A percentile compares a stretch with the other conserved stretches of the same genome.
Evolutionary conservation across 2,113 vertebrate genomes (phyloP).

Genomic region (Tupaia chinensis): DNA sequence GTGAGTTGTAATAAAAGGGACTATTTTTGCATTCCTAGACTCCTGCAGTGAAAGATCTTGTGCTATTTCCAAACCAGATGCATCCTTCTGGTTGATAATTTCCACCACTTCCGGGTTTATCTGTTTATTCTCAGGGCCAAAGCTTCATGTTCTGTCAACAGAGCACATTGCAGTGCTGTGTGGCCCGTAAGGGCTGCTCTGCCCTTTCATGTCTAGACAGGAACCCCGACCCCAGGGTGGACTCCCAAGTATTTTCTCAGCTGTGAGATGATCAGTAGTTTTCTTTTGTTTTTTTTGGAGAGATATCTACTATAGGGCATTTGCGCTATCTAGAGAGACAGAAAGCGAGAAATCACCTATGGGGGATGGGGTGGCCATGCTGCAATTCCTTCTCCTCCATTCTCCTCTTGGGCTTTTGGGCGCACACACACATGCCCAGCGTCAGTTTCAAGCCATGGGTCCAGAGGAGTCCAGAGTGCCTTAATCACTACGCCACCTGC

Average conservation of each 20-base stretch:
- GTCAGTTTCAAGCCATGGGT: no score
- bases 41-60: constrained; percentile 40
- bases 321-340: no score
- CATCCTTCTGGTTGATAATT: constrained; percentile 5
- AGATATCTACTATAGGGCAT: no score
- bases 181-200: background rate
- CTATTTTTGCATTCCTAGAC: constrained; percentile 37
- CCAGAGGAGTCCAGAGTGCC: no score
- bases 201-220: background rate
- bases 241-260: background rate
- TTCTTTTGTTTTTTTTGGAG: background rate
- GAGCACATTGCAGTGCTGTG: background rate
- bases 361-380: no score
- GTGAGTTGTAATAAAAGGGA: constrained; percentile 52
- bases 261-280: background rate
- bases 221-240: background rate
- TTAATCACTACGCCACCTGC: no score
- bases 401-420: no score
- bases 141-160: background rate
- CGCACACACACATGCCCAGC: no score
- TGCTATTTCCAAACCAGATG: constrained; percentile 56
- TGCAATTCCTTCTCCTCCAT: no score
- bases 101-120: background rate
- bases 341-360: no score
- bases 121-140: constrained; percentile 5